phyloP scores from a whole-genome alignment of 1,140 invertebrate genomes.

The Temnothorax nylanderi region DNA sequence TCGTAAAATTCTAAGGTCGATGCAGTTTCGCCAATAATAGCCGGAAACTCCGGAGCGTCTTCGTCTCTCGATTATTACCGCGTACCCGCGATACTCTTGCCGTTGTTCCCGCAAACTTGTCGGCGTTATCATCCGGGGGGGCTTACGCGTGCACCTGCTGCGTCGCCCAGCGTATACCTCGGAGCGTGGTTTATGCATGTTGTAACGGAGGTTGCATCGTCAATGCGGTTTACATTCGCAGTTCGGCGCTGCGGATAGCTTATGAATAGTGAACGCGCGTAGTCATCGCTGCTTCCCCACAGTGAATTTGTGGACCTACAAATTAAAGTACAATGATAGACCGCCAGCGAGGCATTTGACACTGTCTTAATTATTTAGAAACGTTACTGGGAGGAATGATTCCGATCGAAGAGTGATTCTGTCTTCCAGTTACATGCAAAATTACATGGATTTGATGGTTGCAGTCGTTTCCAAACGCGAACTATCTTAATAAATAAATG shows the following conservation, averaged over 20 bases:
- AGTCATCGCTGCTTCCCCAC: not conserved
- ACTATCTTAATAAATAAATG: not conserved
- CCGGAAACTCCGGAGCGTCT: slow-evolving; percentile 27
- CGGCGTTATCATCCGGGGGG: not conserved
- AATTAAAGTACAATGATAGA: slow-evolving; percentile 6
- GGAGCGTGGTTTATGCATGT: slow-evolving; percentile 5
- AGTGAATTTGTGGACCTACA: not conserved
- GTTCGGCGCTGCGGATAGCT: slow-evolving; percentile 14
- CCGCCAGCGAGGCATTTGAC: not conserved
- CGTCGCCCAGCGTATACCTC: not conserved
- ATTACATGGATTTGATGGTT: not conserved
- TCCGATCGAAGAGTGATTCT: not conserved
- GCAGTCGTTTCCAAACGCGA: not conserved
- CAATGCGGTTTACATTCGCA: slow-evolving; percentile 28
- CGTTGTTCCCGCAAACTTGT: slow-evolving; percentile 39
- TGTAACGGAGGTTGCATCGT: slow-evolving; percentile 21
- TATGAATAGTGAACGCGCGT: slow-evolving; percentile 30
- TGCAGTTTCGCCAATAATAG: slow-evolving; percentile 38
- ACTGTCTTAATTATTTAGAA: not conserved
- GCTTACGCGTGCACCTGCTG: slow-evolving; percentile 45
- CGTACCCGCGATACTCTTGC: slow-evolving; percentile 27
- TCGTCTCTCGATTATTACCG: slow-evolving; percentile 36
- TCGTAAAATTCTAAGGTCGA: slow-evolving; percentile 34
- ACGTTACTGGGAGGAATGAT: not conserved
- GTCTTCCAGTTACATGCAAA: no score